Evolutionary conservation across 2,113 vertebrate species (phyloP), one percentile per base, ranked within the genome.

Genomic region (Pachypanchax playfairii): DNA sequence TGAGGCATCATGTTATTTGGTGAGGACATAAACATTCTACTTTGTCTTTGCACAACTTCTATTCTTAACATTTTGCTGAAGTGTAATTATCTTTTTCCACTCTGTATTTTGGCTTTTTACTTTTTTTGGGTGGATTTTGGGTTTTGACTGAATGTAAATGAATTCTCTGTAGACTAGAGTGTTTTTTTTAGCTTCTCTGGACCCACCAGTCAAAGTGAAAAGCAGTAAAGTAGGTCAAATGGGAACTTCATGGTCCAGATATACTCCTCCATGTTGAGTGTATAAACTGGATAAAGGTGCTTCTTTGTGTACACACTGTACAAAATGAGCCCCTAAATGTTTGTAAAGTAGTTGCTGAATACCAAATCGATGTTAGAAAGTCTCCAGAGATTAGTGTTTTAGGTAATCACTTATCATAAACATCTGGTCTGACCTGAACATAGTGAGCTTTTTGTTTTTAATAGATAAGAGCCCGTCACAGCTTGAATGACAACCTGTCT

Each of bases 191-290:
- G 70, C 48, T 56, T 59, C 36, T 18, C 58, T 31, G 24, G 58
- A 20, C 31, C 28, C 9, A 39, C 35, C n/a, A 59, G 43, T 50
- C 35, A 46, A 47, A 35, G 51, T 74, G 43, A 59, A 68, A 53
- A 54, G 17, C 53, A 24, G 43, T 48, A 18, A 85, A 87, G 42
- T 77, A 70, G 82, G 76, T 75, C 76, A 81, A 70, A 24, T 31
- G 39, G 42, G 65, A 71, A 77, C 69, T 51, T 26, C 1, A 47
- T 65, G 66, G 67, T 69, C 59, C 65, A 80, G 41, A 70, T 78
- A 31, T 33, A 38, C 6, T 28, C 3, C 6, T 61, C 17, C 1
- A 51, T 41, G 55, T 21, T 58, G 11, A 3, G 0, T 49, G 65
- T 60, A 29, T 47, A 12, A 24, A 20, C n/a, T n/a, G n/a, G n/a